A percentile compares a stretch with the other conserved stretches of the same genome.
Evolutionary conservation across 2,888 invertebrate species (phyloP).

Genomic region (Amiota minor): DNA sequence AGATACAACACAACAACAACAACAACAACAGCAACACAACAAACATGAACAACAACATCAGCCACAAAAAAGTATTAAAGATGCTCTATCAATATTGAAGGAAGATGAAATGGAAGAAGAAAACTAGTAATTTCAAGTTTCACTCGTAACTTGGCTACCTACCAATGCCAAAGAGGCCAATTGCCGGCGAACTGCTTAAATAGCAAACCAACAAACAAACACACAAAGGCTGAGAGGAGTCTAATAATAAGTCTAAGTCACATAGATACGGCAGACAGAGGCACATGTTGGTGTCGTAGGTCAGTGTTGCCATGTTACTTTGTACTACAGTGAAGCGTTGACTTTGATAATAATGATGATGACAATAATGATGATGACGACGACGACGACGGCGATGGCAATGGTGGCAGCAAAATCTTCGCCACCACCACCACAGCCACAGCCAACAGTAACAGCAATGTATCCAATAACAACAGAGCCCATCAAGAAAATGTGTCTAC

Average conservation of each 20-base stretch:
- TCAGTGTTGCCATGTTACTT: constrained; percentile 41
- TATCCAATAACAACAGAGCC: constrained; percentile 36
- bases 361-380: too few species aligned
- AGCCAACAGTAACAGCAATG: constrained; percentile 36
- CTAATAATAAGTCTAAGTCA: background rate
- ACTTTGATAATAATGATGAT: background rate
- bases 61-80: too few species aligned
- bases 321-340: too few species aligned
- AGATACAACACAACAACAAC: background rate
- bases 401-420: constrained; percentile 13
- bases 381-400: constrained; percentile 1
- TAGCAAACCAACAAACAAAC: constrained; percentile 1
- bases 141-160: constrained; percentile 44
- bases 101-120: constrained; percentile 5
- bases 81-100: background rate
- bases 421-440: constrained; percentile 36
- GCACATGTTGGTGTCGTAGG: constrained; percentile 64
- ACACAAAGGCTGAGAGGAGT: background rate
- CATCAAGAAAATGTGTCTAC: constrained; percentile 50
- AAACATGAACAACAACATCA: too few species aligned
- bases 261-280: background rate
- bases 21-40: too few species aligned
- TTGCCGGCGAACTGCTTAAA: background rate
- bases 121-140: constrained; percentile 60
- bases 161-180: background rate